Base-by-base conservation (phyloP, 1,140 invertebrate genomes). In the Lethocerus indicus region DNA sequence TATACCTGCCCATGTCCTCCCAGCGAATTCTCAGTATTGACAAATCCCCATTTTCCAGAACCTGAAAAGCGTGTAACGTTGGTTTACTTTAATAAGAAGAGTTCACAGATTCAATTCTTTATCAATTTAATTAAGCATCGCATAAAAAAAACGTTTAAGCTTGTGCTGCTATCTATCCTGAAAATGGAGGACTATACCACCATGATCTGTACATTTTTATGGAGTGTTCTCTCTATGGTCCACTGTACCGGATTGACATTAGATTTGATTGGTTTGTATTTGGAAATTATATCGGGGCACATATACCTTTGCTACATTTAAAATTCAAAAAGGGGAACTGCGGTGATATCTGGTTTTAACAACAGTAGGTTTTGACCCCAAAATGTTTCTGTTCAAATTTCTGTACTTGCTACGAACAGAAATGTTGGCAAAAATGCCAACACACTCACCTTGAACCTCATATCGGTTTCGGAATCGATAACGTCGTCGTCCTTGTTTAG, bases 1-100 rank as follows among this genome's bases (percentile, higher is more conserved):
- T 75, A 66, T 78, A 89, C 9, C 66, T 67, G 24, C 83, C 84
- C 83, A 88, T 87, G 58, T 87, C 81, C 12, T 67, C 63, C 81
- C 82, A 90, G 16, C 64, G 67, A 14, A 88, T 61, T 25, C 72
- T 68, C 6, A 66, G 64, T 50, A 91, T 83, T 2, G 81, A 56
- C 3, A 91, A 66, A 57, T 83, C 79, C 1, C 87, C 87, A 57
- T 74, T 78, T 14, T 71, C 65, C 47, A 81, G 66, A 2, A 83
- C 59, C 73, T 79, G 57, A 27, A 52, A 29, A 46, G 21, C 23
- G 32, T 21, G 44, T n/a, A 29, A 46, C 7, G 32, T 25, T 2
- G 20, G 25, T 27, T 20, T 27, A 21, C 13, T 41, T 41, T 21
- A 12, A 2, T 4, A n/a, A n/a, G 2, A 21, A 16, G 39, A 41